Evolutionary conservation across 2,797 vertebrate genomes (phyloP), one percentile per base, ranked within the genome.

Genomic region (Anomalospiza imberbis): DNA sequence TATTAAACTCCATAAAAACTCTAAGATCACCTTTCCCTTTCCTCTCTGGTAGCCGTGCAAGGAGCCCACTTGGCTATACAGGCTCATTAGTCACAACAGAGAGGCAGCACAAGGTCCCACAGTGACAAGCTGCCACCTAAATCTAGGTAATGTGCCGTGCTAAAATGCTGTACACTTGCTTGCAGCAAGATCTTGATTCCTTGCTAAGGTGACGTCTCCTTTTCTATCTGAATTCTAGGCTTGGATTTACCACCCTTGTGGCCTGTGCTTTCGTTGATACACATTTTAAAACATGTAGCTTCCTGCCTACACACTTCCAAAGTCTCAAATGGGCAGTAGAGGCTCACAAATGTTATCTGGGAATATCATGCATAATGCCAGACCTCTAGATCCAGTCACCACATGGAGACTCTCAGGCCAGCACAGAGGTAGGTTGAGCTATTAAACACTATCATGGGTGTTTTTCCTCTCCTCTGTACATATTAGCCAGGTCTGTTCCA

Each of bases 121-220:
- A 79, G 79, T 78, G 88, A 89, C 89, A 91, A 88, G 79, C 62
- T 94, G 93, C 82, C 91, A 89, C 72, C 91, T 96, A 95, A 96
- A 96, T 89, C 88, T 91, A 88, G 79, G 89, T 81, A 96, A 94
- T 78, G 76, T 85, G 38, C 65, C 1, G 0, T 77, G 82, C 47
- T 93, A 85, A 89, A 96, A 72, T 71, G 72, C 53, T 76, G 36
- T 74, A 44, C 1, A 2, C 34, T 77, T 36, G 16, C n/a, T 94
- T 61, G 14, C 61, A 85, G 73, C 38, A 65, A 85, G 72, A 91
- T 9, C 73, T 71, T 50, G 40, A 57, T 24, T 88, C 50, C 34
- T 74, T 83, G 45, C 55, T 80, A 57, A 62, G 44, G 47, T 61
- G 22, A 61, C 65, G 12, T 91, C 85, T 82, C 70, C 54, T 61